These are phyloP conservation scores for Amia ocellicauda DNA, from an alignment of 2,113 vertebrate species.

Conservation along the genomic window DNA sequence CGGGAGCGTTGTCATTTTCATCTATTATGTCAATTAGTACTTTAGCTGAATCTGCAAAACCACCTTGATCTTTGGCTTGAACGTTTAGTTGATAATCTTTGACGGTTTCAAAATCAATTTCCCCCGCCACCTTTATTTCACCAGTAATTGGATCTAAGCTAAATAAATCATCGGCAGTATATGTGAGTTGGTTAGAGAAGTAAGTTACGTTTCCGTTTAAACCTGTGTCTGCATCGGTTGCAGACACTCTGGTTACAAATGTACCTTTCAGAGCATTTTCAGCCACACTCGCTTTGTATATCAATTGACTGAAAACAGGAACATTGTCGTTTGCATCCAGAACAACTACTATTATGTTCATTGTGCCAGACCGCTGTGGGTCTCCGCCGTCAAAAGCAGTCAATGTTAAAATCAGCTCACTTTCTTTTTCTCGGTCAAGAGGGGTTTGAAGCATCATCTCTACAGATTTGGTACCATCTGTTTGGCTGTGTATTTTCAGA, in stretches of 20 bases:
- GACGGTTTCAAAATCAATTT: conserved; percentile 52
- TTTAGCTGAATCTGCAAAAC: conserved; percentile 45
- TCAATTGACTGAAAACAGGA: conserved; percentile 47
- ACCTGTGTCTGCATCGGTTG: conserved; percentile 54
- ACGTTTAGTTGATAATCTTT: conserved; percentile 43
- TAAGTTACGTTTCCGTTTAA: conserved; percentile 44
- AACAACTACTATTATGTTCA: conserved; percentile 48
- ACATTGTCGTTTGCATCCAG: conserved; percentile 61
- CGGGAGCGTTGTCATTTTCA: conserved; percentile 59
- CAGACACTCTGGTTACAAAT: conserved; percentile 42
- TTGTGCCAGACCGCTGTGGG: conserved; percentile 55
- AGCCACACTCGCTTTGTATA: conserved; percentile 50
- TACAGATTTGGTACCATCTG: conserved; percentile 32
- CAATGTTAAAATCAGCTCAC: conserved; percentile 43
- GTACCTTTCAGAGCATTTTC: conserved; percentile 46
- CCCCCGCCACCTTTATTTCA: conserved; percentile 42
- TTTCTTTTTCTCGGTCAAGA: conserved; percentile 54
- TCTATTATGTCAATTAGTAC: conserved; percentile 54
- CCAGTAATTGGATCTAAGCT: conserved; percentile 52
- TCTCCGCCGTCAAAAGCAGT: conserved; percentile 58
- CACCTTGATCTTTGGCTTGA: conserved; percentile 50
- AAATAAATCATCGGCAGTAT: conserved; percentile 53
- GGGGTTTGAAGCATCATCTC: conserved; percentile 57
- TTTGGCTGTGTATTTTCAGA: conserved; percentile 42
- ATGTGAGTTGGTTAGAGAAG: conserved; percentile 36